Base-by-base conservation (phyloP, 92 coral and sea anemone species). In the Metridium senile region DNA sequence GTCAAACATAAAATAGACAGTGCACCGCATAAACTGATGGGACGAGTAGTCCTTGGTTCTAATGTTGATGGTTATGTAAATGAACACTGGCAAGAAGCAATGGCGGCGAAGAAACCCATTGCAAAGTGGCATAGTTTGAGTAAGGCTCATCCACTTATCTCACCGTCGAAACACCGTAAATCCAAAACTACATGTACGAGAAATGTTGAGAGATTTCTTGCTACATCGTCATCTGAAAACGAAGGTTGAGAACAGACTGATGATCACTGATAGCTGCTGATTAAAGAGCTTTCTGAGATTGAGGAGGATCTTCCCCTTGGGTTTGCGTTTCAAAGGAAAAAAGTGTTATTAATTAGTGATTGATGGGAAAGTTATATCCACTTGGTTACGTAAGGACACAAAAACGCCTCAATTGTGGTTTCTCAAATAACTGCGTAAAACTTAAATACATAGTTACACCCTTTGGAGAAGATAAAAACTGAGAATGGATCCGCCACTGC, bases 101-200 rank as follows among this genome's bases (percentile, higher is more conserved):
- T 96, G 98, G 69, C 92, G 31, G 90, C 98, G 23, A 96, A 96
- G 74, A 96, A 93, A 79, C 98, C 99, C 1, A 86, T 96, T 47
- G 99, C 99, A 33, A 86, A 88, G 25, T 96, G 99, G 99, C 99
- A 96, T 72, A 85, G 95, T 69, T 87, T 96, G 34, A 83, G 86
- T 23, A 93, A 83, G 58, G 85, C 85, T 49, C 86, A n/a, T n/a
- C n/a, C 85, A 3, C 75, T 86, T 1, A 78, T 85, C 56, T 83
- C 87, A 13, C 80, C 91, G 11, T 72, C 79, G 0, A 62, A 58
- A 28, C 79, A 57, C 0, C 72, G 81, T 32, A 76, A 62, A 74
- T 47, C 88, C 25, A 76, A 76, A 9, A 64, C 89, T 30, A 29
- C 67, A 9, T 82, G 75, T 1, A 46, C 80, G 18, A 81, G 80